A percentile compares a stretch with the other conserved stretches of the same genome.
These are phyloP conservation scores for Suricata suricatta DNA, from an alignment of 2,113 vertebrate genomes.

Conservation along the genomic window DNA sequence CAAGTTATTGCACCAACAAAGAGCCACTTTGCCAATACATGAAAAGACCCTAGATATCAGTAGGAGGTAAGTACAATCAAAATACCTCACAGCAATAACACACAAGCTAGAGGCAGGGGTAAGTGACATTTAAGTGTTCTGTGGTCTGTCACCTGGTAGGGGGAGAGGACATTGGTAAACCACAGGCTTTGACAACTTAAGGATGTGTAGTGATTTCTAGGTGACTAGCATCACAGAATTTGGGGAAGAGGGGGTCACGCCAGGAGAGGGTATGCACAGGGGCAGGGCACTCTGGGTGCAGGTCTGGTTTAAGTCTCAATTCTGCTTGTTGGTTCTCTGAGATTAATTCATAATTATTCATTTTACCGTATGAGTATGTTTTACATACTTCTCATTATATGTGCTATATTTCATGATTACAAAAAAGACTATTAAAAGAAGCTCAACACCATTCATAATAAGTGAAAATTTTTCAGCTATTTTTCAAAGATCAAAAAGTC, in stretches of 20 bases:
- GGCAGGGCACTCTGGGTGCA: not conserved
- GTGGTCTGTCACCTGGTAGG: not conserved
- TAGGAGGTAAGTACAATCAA: not conserved
- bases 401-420: not conserved
- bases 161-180: not conserved
- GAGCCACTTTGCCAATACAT: not conserved
- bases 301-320: not conserved
- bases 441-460: not conserved
- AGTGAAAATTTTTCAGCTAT: not conserved
- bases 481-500: not conserved
- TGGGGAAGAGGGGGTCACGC: too few relatives aligned
- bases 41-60: not conserved
- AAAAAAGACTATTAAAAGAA: not conserved
- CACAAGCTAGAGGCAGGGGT: fast-evolving
- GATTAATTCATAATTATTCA: not conserved
- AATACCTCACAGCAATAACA: not conserved
- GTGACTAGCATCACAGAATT: not conserved
- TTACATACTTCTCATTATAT: not conserved
- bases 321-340: not conserved
- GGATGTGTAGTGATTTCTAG: not conserved
- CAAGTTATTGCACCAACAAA: not conserved
- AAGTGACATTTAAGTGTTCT: fast-evolving
- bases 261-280: fast-evolving
- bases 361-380: not conserved
- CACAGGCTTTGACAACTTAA: not conserved